Conservation (phyloP, 2,113 vertebrate genomes). For the Nothocercus julius region DNA sequence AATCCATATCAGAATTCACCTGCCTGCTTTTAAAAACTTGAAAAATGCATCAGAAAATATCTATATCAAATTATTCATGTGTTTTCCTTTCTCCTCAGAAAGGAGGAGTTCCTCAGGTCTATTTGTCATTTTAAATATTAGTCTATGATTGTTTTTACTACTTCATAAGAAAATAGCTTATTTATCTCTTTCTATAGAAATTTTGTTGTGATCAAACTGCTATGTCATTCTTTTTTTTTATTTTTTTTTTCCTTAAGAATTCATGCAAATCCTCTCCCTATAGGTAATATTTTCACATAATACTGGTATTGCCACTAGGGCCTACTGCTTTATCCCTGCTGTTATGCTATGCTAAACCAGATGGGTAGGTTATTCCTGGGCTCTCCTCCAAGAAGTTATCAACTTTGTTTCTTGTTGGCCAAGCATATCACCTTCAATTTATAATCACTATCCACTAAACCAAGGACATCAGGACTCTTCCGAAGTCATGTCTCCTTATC, state of each 20-base stretch:
- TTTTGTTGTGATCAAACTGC: neutral
- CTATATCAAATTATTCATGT: neutral
- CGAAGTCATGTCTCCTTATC: neutral
- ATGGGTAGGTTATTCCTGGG: neutral
- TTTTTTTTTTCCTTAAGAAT: neutral
- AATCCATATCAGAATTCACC: neutral
- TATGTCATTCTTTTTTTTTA: neutral
- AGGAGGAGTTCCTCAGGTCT: neutral
- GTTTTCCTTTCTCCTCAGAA: neutral
- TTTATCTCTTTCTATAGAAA: neutral
- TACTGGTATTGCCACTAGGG: neutral
- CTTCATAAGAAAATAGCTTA: neutral
- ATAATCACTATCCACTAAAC: neutral
- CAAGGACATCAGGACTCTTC: neutral
- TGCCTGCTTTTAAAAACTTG: neutral
- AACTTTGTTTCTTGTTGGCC: neutral
- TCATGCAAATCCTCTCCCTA: neutral
- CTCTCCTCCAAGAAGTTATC: conserved; percentile 15
- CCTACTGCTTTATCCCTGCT: neutral
- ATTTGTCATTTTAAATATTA: neutral
- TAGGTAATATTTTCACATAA: neutral
- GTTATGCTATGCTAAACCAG: neutral
- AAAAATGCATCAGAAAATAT: neutral
- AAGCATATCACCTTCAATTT: conserved; percentile 14
- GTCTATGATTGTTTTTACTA: neutral